A percentile compares a stretch with the other conserved stretches of the same genome.
These are phyloP conservation scores for Leptinotarsa tumamoca DNA, from an alignment of 2,888 invertebrate genomes.

Conservation along the genomic window DNA sequence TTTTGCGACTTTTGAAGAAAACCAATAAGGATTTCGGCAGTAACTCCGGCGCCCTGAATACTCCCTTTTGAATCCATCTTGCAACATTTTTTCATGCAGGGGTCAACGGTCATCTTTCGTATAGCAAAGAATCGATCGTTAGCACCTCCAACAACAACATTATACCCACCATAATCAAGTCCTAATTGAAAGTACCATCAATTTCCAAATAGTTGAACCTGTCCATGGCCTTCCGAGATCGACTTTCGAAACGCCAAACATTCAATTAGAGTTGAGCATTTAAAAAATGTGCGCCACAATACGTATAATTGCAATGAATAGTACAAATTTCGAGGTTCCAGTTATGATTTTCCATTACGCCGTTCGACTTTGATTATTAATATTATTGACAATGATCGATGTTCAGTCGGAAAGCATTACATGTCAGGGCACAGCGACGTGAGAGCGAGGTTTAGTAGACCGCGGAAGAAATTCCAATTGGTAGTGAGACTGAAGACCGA, in stretches of 20 bases:
- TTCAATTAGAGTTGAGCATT: conserved; percentile 48
- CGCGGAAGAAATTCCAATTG: conserved; percentile 43
- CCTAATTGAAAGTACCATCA: conserved; percentile 49
- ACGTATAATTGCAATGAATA: conserved; percentile 58
- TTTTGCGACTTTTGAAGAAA: too few relatives aligned
- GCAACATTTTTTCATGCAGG: not conserved
- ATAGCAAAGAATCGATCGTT: conserved; percentile 37
- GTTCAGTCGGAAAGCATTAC: conserved; percentile 52
- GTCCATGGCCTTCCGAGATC: conserved; percentile 17
- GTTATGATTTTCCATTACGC: conserved; percentile 46
- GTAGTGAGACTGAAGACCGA: too few relatives aligned
- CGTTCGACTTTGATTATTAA: conserved; percentile 66
- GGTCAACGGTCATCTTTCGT: conserved; percentile 9
- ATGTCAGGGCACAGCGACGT: conserved; percentile 53
- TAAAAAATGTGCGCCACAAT: conserved; percentile 55
- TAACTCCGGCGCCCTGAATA: not conserved
- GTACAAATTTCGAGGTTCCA: conserved; percentile 51
- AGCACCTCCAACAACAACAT: conserved; percentile 36
- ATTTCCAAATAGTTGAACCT: conserved; percentile 30
- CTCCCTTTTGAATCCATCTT: not conserved
- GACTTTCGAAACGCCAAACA: conserved; percentile 42
- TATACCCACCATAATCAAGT: conserved; percentile 24
- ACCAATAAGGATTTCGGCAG: too few relatives aligned
- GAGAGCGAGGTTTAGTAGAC: conserved; percentile 30
- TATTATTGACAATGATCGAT: conserved; percentile 67